Percentiles rank a stretch among this genome's conserved stretches.
Evolutionary conservation across 2,113 vertebrate genomes (phyloP).

Genomic region (Eolophus roseicapilla): DNA sequence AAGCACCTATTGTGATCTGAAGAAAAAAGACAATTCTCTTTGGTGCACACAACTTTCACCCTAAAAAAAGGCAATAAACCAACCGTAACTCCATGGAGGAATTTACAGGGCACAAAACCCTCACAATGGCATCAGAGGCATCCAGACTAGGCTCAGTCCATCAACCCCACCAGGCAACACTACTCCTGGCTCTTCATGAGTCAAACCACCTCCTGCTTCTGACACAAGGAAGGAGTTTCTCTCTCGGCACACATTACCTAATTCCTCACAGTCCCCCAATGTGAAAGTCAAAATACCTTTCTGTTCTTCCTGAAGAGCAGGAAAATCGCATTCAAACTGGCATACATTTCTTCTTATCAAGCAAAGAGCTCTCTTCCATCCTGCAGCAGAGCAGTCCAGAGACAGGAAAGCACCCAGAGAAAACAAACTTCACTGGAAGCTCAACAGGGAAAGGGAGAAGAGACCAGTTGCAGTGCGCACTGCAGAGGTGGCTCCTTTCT

Average conservation of each 20-base stretch:
- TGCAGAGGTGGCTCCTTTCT: conserved; percentile 33
- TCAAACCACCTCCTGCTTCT: not conserved
- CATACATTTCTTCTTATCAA: conserved; percentile 46
- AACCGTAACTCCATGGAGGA: not conserved
- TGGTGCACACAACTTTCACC: not conserved
- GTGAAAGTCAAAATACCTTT: conserved; percentile 60
- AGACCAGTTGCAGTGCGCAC: not conserved
- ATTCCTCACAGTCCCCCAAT: not conserved
- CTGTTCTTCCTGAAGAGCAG: conserved; percentile 62
- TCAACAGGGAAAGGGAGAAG: not conserved
- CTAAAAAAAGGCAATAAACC: not conserved
- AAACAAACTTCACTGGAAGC: not conserved
- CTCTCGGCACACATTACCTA: not conserved
- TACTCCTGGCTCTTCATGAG: not conserved
- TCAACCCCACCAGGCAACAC: not conserved
- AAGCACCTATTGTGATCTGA: not conserved
- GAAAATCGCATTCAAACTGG: conserved; percentile 52
- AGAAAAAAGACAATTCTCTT: not conserved
- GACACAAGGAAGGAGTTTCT: not conserved
- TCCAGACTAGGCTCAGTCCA: not conserved
- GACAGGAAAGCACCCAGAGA: not conserved
- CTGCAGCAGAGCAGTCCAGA: not conserved
- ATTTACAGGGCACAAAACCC: not conserved
- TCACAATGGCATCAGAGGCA: not conserved
- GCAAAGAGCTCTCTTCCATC: conserved; percentile 47